Evolutionary conservation across 2,888 invertebrate species (phyloP).

Genomic region (Cosmia trapezina): DNA sequence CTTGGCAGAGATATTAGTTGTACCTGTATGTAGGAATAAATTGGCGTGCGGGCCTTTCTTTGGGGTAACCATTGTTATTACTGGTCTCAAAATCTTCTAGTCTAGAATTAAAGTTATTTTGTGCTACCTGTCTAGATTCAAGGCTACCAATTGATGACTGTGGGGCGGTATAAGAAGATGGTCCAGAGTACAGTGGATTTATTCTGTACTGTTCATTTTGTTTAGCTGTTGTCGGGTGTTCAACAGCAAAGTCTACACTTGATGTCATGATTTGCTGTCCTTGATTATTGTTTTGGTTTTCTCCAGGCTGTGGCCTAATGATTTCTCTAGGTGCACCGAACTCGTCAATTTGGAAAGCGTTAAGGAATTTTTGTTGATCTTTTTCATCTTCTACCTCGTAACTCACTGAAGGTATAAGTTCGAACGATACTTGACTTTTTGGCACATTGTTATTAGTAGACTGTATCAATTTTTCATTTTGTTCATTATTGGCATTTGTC

Average conservation of each 20-base stretch:
- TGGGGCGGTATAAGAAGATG: conserved; percentile 86
- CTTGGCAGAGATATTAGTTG: conserved; percentile 14
- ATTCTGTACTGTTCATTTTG: conserved; percentile 68
- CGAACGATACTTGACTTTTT: conserved; percentile 72
- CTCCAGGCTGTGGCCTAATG: conserved; percentile 60
- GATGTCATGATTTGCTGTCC: conserved; percentile 69
- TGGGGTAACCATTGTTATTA: conserved; percentile 77
- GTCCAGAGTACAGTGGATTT: conserved; percentile 80
- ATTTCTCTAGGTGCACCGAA: conserved; percentile 77
- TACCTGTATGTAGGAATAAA: conserved; percentile 70
- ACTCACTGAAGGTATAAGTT: conserved; percentile 83
- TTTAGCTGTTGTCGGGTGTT: conserved; percentile 73
- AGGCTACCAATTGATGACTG: conserved; percentile 84
- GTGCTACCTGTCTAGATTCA: conserved; percentile 66
- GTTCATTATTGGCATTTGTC: conserved; percentile 48
- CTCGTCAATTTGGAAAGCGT: conserved; percentile 79
- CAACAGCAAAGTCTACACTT: conserved; percentile 76
- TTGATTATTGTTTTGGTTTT: conserved; percentile 67
- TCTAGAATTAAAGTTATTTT: conserved; percentile 75
- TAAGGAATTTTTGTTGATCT: conserved; percentile 80
- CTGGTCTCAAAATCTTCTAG: conserved; percentile 81
- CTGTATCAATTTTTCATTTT: conserved; percentile 48
- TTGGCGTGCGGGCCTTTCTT: conserved; percentile 74
- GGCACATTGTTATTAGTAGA: conserved; percentile 33
- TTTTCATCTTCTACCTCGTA: conserved; percentile 82